phyloP scores from a whole-genome alignment of 2,888 invertebrate species.

The Zeuzera pyrina region DNA sequence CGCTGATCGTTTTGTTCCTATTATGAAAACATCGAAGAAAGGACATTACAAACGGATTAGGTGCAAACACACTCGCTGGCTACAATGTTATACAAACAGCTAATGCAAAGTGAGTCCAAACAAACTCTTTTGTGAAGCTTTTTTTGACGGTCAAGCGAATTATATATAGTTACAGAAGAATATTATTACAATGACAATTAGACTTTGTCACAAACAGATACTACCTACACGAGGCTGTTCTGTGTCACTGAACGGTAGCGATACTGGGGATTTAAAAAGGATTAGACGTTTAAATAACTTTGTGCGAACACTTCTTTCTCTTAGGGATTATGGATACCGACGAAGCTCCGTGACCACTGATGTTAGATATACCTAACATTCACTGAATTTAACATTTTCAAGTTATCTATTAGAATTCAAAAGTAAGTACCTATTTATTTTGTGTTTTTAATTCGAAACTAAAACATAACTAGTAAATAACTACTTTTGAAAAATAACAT shows the following conservation, averaged over 20 bases:
- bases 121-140: conserved; percentile 51
- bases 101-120: conserved; percentile 57
- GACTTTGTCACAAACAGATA: conserved; percentile 38
- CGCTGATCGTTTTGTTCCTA: conserved; percentile 30
- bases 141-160: conserved; percentile 31
- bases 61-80: conserved; percentile 56
- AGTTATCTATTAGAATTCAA: no score
- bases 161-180: no score
- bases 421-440: no score
- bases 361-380: no score
- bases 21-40: conserved; percentile 48
- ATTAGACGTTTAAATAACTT: conserved; percentile 51
- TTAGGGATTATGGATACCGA: no score
- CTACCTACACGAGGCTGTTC: no score
- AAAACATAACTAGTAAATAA: no score
- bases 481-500: no score
- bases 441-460: no score
- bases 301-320: conserved; percentile 36
- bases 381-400: no score
- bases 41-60: conserved; percentile 63
- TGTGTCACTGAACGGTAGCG: conserved; percentile 39
- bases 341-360: no score
- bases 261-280: conserved; percentile 65
- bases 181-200: conserved; percentile 51
- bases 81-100: conserved; percentile 50